Percentiles rank a stretch among this genome's conserved stretches.
phyloP scores from a whole-genome alignment of 2,113 vertebrate genomes.

The Loxodonta africana region DNA sequence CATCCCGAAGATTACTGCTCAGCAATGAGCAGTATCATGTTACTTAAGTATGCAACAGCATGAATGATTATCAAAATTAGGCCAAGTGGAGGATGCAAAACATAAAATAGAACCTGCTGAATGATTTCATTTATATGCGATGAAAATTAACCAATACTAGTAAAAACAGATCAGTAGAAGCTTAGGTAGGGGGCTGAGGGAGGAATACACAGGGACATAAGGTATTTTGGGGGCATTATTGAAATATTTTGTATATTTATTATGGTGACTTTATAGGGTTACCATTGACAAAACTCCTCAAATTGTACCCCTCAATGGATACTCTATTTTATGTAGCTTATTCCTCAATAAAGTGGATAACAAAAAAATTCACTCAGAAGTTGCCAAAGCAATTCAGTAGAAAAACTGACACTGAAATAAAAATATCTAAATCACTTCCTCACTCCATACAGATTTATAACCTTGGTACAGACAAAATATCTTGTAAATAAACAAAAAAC shows the following conservation, averaged over 20 bases:
- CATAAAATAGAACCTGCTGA: background rate
- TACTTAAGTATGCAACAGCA: background rate
- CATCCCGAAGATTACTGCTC: background rate
- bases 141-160: background rate
- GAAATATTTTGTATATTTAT: background rate
- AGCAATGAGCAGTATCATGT: background rate
- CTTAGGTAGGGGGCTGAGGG: background rate
- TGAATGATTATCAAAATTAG: background rate
- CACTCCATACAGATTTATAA: background rate
- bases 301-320: background rate
- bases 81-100: background rate
- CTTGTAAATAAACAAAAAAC: background rate
- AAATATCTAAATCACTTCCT: background rate
- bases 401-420: background rate
- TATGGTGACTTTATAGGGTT: background rate
- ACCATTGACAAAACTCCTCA: background rate
- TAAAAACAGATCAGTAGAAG: background rate
- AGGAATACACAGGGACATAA: background rate
- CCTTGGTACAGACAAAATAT: too few relatives aligned
- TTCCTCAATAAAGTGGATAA: background rate
- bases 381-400: background rate
- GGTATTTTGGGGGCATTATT: background rate
- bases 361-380: background rate
- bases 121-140: background rate
- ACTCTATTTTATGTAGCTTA: background rate